Base-by-base conservation (phyloP, 1,140 invertebrate species). In the Cydia fagiglandana region DNA sequence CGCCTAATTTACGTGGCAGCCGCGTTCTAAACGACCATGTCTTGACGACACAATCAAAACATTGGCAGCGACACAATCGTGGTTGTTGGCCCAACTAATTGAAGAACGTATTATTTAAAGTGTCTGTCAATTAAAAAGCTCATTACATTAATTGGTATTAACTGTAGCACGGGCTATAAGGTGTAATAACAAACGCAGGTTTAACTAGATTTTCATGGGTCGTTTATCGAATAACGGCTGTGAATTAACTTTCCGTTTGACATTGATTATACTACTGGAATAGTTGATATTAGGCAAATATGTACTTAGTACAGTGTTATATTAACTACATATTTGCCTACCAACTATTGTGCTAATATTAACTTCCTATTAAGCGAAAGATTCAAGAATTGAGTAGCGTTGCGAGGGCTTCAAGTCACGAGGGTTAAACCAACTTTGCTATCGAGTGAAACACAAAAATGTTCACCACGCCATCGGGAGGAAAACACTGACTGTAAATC, bases 81-180 rank as follows among this genome's bases (percentile, higher is more conserved):
- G 56, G 17, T 38, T 17, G 34, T n/a, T 70, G 34, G 34, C 15
- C 15, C 66, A 17, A 70, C 34, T 70, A 70, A 70, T 70, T 10
- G 66, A 17, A 38, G 2, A 70, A 70, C 34, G 34, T 34, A 70
- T 70, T 70, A 70, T 70, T 70, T 70, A 34, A 70, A 70, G 17
- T 61, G 56, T 15, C 66, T 41, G 66, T 9, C 66, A 70, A 70
- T 70, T 70, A 70, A 38, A 70, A n/a, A 70, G 28, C 30, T 70
- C 30, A 70, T 70, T 38, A 41, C 17, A 70, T 41, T 34, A 38
- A 70, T 70, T 70, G 66, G 30, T 70, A 10, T 66, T 30, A 4
- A 64, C 64, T 30, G 28, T 41, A 61, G 56, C 56, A 61, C n/a
- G 56, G 56, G 56, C 56, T 61, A 61, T 61, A 61, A 61, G 56